Conservation (phyloP, 2,888 invertebrate genomes). For the Zygaena filipendulae region DNA sequence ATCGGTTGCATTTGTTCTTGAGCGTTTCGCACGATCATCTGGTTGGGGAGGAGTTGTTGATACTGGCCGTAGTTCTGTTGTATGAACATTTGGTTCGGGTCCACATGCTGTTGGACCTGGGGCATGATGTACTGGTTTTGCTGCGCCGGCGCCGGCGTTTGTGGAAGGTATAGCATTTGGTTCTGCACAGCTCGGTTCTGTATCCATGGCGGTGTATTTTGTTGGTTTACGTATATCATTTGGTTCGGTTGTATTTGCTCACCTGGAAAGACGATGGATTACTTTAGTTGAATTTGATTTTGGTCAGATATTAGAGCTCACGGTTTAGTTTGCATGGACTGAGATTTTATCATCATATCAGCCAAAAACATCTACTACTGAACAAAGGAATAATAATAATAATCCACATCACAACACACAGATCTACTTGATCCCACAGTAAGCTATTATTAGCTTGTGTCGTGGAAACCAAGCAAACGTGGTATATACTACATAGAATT, state of each 20-base stretch:
- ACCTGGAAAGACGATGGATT: conserved; percentile 38
- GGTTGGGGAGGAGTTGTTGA: conserved; percentile 38
- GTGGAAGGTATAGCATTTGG: conserved; percentile 49
- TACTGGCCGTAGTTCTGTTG: conserved; percentile 33
- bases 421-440: too few relatives aligned
- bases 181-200: conserved; percentile 41
- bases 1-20: conserved; percentile 18
- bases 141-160: conserved; percentile 33
- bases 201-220: conserved; percentile 56
- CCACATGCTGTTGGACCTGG: conserved; percentile 35
- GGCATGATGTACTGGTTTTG: conserved; percentile 39
- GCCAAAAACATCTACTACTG: too few relatives aligned
- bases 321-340: too few relatives aligned
- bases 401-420: too few relatives aligned
- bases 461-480: too few relatives aligned
- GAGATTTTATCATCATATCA: too few relatives aligned
- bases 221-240: conserved; percentile 44
- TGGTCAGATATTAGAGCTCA: too few relatives aligned
- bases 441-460: too few relatives aligned
- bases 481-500: too few relatives aligned
- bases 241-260: conserved; percentile 47
- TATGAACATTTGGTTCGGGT: conserved; percentile 42
- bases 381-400: too few relatives aligned
- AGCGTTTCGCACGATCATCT: conserved; percentile 16
- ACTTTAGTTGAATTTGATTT: too few relatives aligned